Evolutionary conservation across 2,113 vertebrate species (phyloP), one percentile per base, ranked within the genome.

Genomic region (Garra rufa): DNA sequence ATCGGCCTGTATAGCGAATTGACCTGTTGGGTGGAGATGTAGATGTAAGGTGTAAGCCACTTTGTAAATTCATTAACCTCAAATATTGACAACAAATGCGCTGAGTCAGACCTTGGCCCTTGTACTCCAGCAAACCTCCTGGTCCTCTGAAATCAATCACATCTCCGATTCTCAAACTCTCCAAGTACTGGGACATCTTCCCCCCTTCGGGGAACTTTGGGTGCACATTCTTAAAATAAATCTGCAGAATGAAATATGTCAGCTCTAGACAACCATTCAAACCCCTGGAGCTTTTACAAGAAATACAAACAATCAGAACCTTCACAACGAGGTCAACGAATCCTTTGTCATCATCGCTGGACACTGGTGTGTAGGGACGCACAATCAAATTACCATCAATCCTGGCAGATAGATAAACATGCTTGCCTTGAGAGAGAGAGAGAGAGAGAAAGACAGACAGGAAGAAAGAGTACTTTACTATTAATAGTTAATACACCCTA

Each of bases 261-360:
- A 79, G 38, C 44, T 43, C 19, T 24, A 41, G 4, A 34, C 9
- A 13, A 52, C 3, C 10, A 50, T 19, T 13, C 41, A 19, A 70
- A n/a, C 15, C 8, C 3, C 15, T 69, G 8, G 9, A 26, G 30
- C 34, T 52, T 67, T 41, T 19, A n/a, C 4, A 28, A 69, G 48
- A 14, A 50, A 77, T 11, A 67, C 0, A 50, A 15, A 57, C 19
- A 63, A 75, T 76, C 15, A 46, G 24, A 89, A 94, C 94, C 92
- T 95, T 95, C 76, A 95, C 89, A 61, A 95, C 91, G 11, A 95
- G 90, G 83, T 95, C 94, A 57, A 95, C 93, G 0, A 90, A 94
- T 80, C 94, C 94, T 76, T 71, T 89, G 88, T 94, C 92, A 21
- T 94, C 93, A 41, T 95, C 91, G 48, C 93, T 94, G 87, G 92